Conservation (phyloP, 2,888 invertebrate genomes). For the Alentia gelatinosa region DNA sequence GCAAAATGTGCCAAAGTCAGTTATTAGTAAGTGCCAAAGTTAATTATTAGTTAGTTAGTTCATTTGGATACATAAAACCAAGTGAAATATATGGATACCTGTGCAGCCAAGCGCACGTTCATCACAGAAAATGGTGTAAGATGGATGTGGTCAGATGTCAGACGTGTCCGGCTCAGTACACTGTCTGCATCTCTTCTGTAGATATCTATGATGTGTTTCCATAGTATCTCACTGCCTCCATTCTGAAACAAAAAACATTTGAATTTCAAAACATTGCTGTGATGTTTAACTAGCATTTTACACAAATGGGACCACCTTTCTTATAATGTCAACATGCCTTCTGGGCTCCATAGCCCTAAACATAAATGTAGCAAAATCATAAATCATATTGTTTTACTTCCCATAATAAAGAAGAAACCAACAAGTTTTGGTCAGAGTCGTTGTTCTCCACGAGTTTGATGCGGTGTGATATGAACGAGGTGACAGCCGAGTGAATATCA, state of each 20-base stretch:
- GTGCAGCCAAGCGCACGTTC: not conserved
- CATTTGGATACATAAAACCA: not conserved
- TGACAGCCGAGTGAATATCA: too few relatives aligned
- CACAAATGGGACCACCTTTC: not conserved
- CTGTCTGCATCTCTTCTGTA: not conserved
- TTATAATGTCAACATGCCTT: not conserved
- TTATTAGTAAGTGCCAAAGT: not conserved
- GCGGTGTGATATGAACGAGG: too few relatives aligned
- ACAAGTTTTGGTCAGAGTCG: too few relatives aligned
- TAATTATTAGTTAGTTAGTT: not conserved
- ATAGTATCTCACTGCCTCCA: constrained; percentile 33
- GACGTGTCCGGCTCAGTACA: not conserved
- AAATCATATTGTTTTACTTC: not conserved
- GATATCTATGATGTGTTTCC: constrained; percentile 38
- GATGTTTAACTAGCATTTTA: not conserved
- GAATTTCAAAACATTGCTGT: too few relatives aligned
- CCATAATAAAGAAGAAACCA: not conserved
- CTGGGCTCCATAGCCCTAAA: not conserved
- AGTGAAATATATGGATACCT: not conserved
- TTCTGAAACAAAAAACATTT: constrained; percentile 33
- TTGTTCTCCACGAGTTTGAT: too few relatives aligned
- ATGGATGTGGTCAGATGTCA: constrained; percentile 50
- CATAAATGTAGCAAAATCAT: not conserved
- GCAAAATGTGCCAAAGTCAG: not conserved
- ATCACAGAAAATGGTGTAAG: constrained; percentile 51